phyloP scores from a whole-genome alignment of 2,888 invertebrate species.

The Noctua pronuba region DNA sequence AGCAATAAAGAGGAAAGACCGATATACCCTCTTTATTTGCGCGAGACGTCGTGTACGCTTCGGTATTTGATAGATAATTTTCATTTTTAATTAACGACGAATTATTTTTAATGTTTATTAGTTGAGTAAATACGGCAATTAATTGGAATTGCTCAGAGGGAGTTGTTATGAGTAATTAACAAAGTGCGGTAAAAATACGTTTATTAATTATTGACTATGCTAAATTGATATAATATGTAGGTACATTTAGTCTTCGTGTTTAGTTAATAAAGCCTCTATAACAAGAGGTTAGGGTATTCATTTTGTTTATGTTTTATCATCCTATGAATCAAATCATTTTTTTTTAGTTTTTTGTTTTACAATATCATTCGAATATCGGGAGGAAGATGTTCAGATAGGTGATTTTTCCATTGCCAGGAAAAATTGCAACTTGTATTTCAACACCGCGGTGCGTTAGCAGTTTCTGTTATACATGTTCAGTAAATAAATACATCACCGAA shows the following conservation, averaged over 20 bases:
- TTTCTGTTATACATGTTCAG: slow-evolving; percentile 29
- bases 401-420: not conserved
- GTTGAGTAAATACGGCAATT: slow-evolving; percentile 47
- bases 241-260: slow-evolving; percentile 12
- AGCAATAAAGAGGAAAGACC: slow-evolving; percentile 60
- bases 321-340: not conserved
- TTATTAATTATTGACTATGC: slow-evolving; percentile 45
- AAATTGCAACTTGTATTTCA: slow-evolving; percentile 28
- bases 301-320: not conserved
- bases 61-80: slow-evolving; percentile 40
- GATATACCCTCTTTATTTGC: slow-evolving; percentile 47
- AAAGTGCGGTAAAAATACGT: slow-evolving; percentile 55
- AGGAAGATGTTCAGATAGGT: not conserved
- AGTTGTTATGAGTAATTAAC: slow-evolving; percentile 47
- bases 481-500: slow-evolving; percentile 65
- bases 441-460: not conserved
- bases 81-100: slow-evolving; percentile 45
- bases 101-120: slow-evolving; percentile 57
- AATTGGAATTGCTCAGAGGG: slow-evolving; percentile 43
- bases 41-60: slow-evolving; percentile 42
- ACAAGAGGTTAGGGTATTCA: not conserved
- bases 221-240: slow-evolving; percentile 20
- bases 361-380: too few relatives aligned
- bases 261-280: not conserved
- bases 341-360: not conserved